Conservation (phyloP, 2,888 invertebrate species). For the Seladonia tumulorum region DNA sequence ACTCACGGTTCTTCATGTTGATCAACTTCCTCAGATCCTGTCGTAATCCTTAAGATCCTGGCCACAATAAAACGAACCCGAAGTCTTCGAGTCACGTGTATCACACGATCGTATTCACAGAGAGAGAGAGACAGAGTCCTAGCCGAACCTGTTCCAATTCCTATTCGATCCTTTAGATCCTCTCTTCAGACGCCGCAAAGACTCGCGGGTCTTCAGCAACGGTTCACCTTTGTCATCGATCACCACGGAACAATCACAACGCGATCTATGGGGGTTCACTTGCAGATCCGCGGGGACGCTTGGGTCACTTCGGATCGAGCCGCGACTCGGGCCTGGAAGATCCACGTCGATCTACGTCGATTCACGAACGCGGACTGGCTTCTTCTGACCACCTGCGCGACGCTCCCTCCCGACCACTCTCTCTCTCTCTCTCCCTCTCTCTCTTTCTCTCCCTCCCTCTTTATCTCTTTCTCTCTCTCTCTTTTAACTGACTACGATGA, state of each 20-base stretch:
- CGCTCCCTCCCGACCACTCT: neutral
- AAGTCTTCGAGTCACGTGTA: constrained; percentile 44
- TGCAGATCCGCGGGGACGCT: neutral
- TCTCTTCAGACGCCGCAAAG: neutral
- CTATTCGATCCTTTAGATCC: neutral
- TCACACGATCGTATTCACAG: neutral
- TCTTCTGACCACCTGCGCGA: constrained; percentile 31
- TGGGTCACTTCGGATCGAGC: neutral
- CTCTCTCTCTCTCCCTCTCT: neutral
- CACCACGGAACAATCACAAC: neutral
- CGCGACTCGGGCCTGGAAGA: neutral
- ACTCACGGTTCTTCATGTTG: constrained; percentile 49
- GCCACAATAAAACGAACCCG: constrained; percentile 20
- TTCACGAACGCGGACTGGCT: constrained; percentile 12
- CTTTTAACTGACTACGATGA: neutral
- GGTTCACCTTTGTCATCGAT: neutral
- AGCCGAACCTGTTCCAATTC: neutral
- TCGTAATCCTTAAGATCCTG: neutral
- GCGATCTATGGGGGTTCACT: neutral
- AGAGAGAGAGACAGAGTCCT: neutral
- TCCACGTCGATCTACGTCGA: constrained; percentile 22
- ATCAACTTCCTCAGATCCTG: constrained; percentile 3
- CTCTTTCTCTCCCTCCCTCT: neutral
- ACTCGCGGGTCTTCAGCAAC: neutral
- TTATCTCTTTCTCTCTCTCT: neutral